Evolutionary conservation across 2,888 invertebrate genomes (phyloP).

Genomic region (Hypsopygia costalis): DNA sequence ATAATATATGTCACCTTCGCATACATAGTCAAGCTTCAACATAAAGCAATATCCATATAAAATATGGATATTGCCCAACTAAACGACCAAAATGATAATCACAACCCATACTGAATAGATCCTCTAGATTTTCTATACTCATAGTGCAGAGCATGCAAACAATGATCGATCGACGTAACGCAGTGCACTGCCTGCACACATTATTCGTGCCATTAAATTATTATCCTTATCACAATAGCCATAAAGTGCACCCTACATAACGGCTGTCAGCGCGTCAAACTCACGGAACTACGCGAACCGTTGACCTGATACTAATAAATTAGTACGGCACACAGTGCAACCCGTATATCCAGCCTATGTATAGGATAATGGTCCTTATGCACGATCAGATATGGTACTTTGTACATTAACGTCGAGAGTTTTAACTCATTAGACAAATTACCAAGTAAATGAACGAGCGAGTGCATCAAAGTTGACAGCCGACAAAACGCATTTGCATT

Average conservation of each 20-base stretch:
- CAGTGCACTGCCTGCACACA: not conserved
- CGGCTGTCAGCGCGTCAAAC: conserved; percentile 1
- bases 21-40: too few species aligned
- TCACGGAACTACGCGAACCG: conserved; percentile 16
- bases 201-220: not conserved
- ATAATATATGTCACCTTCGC: too few species aligned
- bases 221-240: not conserved
- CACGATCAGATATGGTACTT: not conserved
- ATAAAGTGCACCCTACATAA: not conserved
- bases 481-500: conserved; percentile 7
- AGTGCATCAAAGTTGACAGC: conserved; percentile 6
- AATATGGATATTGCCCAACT: too few species aligned
- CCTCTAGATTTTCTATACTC: not conserved
- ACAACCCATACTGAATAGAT: too few species aligned
- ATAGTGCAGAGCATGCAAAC: not conserved
- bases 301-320: conserved; percentile 32
- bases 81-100: too few species aligned
- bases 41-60: too few species aligned
- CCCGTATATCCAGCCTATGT: not conserved
- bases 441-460: conserved; percentile 7
- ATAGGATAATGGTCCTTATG: conserved; percentile 1
- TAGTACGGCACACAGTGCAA: conserved; percentile 14
- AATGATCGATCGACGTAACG: not conserved
- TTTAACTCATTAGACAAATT: conserved; percentile 8
- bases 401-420: not conserved